Evolutionary conservation across 2,797 vertebrate genomes (phyloP).

Genomic region (Falco concolor): DNA sequence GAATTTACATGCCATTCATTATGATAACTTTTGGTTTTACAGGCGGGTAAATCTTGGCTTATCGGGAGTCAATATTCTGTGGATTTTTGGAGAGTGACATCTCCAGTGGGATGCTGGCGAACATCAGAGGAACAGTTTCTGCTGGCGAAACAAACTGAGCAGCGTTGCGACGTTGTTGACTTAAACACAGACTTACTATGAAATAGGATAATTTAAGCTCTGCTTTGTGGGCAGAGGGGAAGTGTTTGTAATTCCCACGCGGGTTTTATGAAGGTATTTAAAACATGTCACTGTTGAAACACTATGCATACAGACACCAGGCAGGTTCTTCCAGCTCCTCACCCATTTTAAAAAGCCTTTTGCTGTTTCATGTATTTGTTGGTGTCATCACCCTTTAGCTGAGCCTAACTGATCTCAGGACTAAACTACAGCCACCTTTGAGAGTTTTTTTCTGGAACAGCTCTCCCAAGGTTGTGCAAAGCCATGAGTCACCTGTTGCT

Average conservation of each 20-base stretch:
- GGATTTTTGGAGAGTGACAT: constrained; percentile 88
- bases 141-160: background rate
- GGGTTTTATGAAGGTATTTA: rapidly evolving
- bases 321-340: background rate
- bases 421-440: rapidly evolving
- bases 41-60: constrained; percentile 94
- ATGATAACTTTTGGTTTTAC: background rate
- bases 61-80: constrained; percentile 93
- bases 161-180: rapidly evolving
- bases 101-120: background rate
- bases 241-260: rapidly evolving
- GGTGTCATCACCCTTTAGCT: background rate
- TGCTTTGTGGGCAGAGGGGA: background rate
- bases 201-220: rapidly evolving
- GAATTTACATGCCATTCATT: rapidly evolving
- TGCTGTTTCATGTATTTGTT: background rate
- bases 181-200: background rate
- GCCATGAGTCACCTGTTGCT: rapidly evolving
- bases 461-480: rapidly evolving
- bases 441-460: background rate
- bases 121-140: background rate
- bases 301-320: rapidly evolving
- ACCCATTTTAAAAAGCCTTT: background rate
- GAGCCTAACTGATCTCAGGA: background rate
- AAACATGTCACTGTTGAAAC: background rate